These are phyloP conservation scores for Tinamus major DNA, from an alignment of 2,797 vertebrate species.

Conservation along the genomic window DNA sequence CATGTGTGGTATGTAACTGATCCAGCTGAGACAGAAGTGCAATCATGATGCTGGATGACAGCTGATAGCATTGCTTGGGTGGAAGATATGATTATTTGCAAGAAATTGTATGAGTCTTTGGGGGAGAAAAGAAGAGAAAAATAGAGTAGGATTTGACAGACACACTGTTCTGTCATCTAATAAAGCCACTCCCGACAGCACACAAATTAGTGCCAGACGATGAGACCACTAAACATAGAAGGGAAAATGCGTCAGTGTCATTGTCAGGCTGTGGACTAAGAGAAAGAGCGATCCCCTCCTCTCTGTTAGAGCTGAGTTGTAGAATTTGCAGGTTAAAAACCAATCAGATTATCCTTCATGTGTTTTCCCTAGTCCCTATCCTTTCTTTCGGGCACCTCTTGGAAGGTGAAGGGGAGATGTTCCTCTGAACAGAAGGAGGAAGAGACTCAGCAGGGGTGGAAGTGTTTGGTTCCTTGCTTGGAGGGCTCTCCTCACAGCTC, in stretches of 20 bases:
- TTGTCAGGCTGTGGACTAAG: neutral
- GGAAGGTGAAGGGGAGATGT: neutral
- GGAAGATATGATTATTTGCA: conserved; percentile 33
- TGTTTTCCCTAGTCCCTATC: neutral
- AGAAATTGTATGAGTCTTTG: conserved; percentile 26
- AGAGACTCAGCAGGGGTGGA: neutral
- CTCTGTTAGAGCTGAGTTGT: neutral
- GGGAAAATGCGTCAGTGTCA: neutral
- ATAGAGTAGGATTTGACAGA: neutral
- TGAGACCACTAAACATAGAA: neutral
- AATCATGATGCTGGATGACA: conserved; percentile 39
- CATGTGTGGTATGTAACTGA: conserved; percentile 31
- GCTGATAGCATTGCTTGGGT: conserved; percentile 29
- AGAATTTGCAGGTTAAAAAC: neutral
- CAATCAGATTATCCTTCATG: accelerated
- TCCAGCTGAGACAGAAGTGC: conserved; percentile 23
- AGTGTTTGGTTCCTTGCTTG: neutral
- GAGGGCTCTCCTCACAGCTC: conserved; percentile 3
- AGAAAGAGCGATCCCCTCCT: neutral
- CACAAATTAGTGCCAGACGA: neutral
- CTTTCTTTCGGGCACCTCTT: neutral
- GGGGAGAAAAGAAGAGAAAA: neutral
- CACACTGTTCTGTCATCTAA: neutral
- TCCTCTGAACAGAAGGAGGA: neutral
- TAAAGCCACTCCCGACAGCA: conserved; percentile 30